phyloP scores from a whole-genome alignment of 1,140 invertebrate genomes.

The Babylonia areolata region DNA sequence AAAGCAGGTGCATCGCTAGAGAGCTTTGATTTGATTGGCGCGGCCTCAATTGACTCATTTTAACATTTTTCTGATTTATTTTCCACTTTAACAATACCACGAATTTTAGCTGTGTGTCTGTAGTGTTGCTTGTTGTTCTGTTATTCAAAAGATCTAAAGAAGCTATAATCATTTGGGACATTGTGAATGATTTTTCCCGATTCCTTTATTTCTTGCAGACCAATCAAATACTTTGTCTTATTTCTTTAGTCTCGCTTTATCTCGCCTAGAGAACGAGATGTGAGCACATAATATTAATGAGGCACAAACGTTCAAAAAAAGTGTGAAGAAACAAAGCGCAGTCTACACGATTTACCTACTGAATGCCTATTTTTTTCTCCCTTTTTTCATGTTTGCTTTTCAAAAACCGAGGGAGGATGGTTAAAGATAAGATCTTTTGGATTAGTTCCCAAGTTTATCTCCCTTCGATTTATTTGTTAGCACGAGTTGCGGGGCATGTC shows the following conservation, averaged over 20 bases:
- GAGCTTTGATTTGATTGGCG: constrained; percentile 35
- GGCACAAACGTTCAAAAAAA: neutral
- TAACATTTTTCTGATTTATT: neutral
- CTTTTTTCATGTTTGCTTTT: too few species aligned
- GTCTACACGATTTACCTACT: too few species aligned
- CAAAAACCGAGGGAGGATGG: too few species aligned
- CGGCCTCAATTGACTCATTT: constrained; percentile 15
- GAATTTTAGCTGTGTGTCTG: neutral
- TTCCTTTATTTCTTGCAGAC: neutral
- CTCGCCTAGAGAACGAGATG: neutral
- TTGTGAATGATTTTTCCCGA: neutral
- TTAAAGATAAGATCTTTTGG: too few species aligned
- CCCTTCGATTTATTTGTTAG: too few species aligned
- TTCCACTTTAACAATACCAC: neutral
- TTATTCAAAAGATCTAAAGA: neutral
- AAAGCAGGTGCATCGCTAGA: constrained; percentile 24
- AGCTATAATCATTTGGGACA: neutral
- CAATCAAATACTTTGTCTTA: constrained; percentile 6
- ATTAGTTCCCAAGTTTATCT: too few species aligned
- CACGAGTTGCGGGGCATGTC: too few species aligned
- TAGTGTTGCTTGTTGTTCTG: neutral
- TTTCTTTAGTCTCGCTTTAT: constrained; percentile 5
- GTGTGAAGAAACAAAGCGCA: too few species aligned
- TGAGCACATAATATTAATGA: constrained; percentile 8
- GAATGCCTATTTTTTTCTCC: too few species aligned